Base-by-base conservation (phyloP, 2,888 invertebrate genomes). In the Heliconius charithonia region DNA sequence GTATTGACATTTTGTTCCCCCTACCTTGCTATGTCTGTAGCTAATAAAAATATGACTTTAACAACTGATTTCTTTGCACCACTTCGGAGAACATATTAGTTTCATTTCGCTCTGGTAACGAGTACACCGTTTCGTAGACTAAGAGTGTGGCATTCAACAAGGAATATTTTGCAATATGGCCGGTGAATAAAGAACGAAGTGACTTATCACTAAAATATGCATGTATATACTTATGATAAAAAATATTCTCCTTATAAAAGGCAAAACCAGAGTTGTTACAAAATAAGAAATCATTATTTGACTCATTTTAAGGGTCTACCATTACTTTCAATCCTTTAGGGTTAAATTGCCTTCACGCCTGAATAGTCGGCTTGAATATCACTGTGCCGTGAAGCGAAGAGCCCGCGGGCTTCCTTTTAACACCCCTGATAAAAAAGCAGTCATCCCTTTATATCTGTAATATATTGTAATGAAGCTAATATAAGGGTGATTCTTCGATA, bases 291-390 rank as follows among this genome's bases (percentile, higher is more conserved):
- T 56, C 71, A 29, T 71, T 59, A 71, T 7, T 71, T 71, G 13
- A 71, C n/a, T 59, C 71, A 56, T 32, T 71, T 59, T 13, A 71
- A 56, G 71, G 71, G 56, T 56, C 22, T 27, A 41, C 41, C 63
- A 74, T 73, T 73, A 62, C 32, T 62, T 59, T 62, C 62, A 62
- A 73, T 63, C 62, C 73, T 74, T 37, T 62, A 62, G 63, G 73
- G 73, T 74, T 37, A 63, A 74, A 74, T 74, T 74, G 73, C 62
- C 41, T 74, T 74, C 62, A 73, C 73, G 73, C 19, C 73, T 73
- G 37, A 73, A 73, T 63, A 63, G 73, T 63, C 73, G 59, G 62
- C 37, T 63, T 73, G 73, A 73, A 73, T 63, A 73, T 71, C 73
- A 73, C 73, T 62, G 73, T 19, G 63, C 73, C 41, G 27, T 63